These are phyloP conservation scores for Galerucella calmariensis DNA, from an alignment of 2,888 invertebrate genomes.

Conservation along the genomic window DNA sequence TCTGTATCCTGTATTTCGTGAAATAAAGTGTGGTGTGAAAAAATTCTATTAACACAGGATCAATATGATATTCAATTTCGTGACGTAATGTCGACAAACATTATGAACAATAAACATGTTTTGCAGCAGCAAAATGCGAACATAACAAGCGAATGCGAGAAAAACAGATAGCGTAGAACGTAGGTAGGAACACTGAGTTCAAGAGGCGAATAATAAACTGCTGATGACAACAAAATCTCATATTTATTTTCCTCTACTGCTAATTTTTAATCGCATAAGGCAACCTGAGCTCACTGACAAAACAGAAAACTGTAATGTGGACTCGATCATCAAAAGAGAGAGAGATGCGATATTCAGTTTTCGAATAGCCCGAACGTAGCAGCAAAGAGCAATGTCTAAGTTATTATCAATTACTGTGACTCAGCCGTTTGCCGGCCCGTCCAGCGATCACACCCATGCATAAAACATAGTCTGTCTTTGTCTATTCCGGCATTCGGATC, in stretches of 20 bases:
- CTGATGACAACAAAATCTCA: slow-evolving; percentile 20
- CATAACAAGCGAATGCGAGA: slow-evolving; percentile 30
- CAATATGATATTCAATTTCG: slow-evolving; percentile 26
- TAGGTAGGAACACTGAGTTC: slow-evolving; percentile 16
- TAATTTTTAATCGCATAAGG: slow-evolving; percentile 40
- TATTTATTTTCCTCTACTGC: slow-evolving; percentile 29
- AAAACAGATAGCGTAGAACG: slow-evolving; percentile 21
- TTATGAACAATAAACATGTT: slow-evolving; percentile 40
- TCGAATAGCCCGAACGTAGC: slow-evolving; percentile 51
- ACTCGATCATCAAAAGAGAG: slow-evolving; percentile 44
- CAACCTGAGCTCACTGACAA: slow-evolving; percentile 34
- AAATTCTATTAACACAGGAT: slow-evolving; percentile 15
- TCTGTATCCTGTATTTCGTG: not conserved
- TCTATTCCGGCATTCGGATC: slow-evolving; percentile 66
- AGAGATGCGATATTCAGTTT: slow-evolving; percentile 53
- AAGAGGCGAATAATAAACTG: slow-evolving; percentile 24
- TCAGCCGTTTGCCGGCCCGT: slow-evolving; percentile 65
- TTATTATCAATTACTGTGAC: slow-evolving; percentile 68
- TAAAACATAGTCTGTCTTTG: slow-evolving; percentile 64
- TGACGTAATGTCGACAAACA: slow-evolving; percentile 40
- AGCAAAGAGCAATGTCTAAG: slow-evolving; percentile 63
- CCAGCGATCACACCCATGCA: slow-evolving; percentile 63
- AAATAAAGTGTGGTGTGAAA: slow-evolving; percentile 9
- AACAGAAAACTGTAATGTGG: slow-evolving; percentile 47
- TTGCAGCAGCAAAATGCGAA: slow-evolving; percentile 29